Conservation (phyloP, 2,888 invertebrate species). For the Drosophila niveifrons region DNA sequence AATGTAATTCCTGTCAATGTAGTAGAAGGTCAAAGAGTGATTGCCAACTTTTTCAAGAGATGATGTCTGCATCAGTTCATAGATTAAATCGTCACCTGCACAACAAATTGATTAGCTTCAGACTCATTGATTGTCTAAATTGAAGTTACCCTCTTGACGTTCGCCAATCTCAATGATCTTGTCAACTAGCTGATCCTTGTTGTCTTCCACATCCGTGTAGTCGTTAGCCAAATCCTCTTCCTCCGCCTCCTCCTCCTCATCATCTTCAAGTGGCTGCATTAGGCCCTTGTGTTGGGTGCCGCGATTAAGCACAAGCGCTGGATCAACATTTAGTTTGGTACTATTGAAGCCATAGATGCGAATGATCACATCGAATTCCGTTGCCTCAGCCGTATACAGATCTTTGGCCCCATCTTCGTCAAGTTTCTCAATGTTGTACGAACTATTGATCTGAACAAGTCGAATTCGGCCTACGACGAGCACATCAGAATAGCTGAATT, state of each 20-base stretch:
- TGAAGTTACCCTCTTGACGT: constrained; percentile 72
- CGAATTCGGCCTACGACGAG: constrained; percentile 76
- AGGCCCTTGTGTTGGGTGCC: constrained; percentile 72
- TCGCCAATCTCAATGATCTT: constrained; percentile 76
- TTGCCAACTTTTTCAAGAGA: constrained; percentile 36
- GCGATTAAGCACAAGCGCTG: constrained; percentile 67
- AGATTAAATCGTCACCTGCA: constrained; percentile 77
- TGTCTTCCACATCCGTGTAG: background rate
- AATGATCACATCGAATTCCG: constrained; percentile 74
- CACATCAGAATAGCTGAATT: constrained; percentile 74
- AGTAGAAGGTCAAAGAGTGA: constrained; percentile 79
- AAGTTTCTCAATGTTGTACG: background rate
- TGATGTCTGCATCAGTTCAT: constrained; percentile 75
- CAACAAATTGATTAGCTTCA: background rate
- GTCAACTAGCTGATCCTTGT: constrained; percentile 53
- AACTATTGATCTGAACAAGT: constrained; percentile 39
- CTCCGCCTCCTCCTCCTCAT: background rate
- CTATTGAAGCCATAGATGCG: constrained; percentile 79
- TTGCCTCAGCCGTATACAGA: background rate
- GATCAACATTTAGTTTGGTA: constrained; percentile 60
- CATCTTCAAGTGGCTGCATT: constrained; percentile 36
- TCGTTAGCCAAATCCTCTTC: background rate
- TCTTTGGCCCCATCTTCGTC: background rate
- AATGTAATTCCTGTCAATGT: constrained; percentile 77
- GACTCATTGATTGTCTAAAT: background rate